phyloP scores from a whole-genome alignment of 2,113 vertebrate species.

The Kobus ellipsiprymnus region DNA sequence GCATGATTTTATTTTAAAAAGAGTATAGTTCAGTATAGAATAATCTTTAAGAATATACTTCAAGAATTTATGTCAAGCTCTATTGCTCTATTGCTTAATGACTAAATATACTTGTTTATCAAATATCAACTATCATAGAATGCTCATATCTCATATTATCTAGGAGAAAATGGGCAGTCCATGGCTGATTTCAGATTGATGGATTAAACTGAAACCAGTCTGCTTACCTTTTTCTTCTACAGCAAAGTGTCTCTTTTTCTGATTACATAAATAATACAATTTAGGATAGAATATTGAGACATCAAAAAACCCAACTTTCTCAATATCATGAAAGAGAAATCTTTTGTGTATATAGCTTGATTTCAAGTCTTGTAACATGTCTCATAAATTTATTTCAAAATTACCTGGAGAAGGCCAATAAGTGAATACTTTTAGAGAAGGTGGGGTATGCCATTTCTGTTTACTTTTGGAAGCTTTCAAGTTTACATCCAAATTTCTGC shows the following conservation, averaged over 20 bases:
- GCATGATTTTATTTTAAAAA: background rate
- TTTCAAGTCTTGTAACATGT: background rate
- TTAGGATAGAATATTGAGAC: background rate
- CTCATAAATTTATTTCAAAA: background rate
- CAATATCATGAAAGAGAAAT: background rate
- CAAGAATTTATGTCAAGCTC: background rate
- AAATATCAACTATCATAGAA: background rate
- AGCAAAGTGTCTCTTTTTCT: background rate
- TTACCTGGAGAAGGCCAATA: background rate
- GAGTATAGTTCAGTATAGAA: background rate
- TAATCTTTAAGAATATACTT: background rate
- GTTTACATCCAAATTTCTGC: background rate
- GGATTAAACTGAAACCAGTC: background rate
- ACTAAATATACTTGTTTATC: background rate
- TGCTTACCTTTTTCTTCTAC: background rate
- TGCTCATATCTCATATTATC: background rate
- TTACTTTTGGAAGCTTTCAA: background rate
- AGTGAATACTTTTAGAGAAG: background rate
- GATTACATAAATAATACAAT: background rate
- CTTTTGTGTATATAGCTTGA: background rate
- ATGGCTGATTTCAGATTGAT: background rate
- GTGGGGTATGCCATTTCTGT: background rate
- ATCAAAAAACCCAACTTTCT: constrained; percentile 28
- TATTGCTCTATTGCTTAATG: background rate
- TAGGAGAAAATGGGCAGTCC: background rate